These are phyloP conservation scores for Pyrgus malvae DNA, from an alignment of 2,888 invertebrate species.

Conservation along the genomic window DNA sequence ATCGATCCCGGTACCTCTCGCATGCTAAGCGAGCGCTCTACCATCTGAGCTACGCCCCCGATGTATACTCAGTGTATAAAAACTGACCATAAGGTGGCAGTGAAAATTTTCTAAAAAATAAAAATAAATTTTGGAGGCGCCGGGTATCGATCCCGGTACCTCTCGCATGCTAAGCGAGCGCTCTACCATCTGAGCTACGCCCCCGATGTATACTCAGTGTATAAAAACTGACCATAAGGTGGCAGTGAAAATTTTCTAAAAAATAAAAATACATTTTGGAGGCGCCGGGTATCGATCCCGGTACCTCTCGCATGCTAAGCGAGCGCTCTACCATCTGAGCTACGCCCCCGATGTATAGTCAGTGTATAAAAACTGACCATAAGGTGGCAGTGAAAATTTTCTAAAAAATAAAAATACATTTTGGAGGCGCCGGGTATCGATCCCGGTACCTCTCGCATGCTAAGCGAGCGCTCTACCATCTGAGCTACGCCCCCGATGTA, in stretches of 20 bases:
- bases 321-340: conserved; percentile 82
- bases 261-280: too few species aligned
- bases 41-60: conserved; percentile 82
- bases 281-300: conserved; percentile 63
- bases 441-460: conserved; percentile 81
- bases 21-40: conserved; percentile 82
- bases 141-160: conserved; percentile 81
- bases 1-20: conserved; percentile 83
- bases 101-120: too few species aligned
- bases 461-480: conserved; percentile 82
- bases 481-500: conserved; percentile 79
- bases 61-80: too few species aligned
- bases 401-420: too few species aligned
- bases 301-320: conserved; percentile 82
- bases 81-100: too few species aligned
- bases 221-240: too few species aligned
- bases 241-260: too few species aligned
- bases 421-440: conserved; percentile 55
- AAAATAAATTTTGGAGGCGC: conserved; percentile 81
- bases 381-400: too few species aligned
- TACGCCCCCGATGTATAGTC: conserved; percentile 76
- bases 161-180: conserved; percentile 82
- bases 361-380: too few species aligned
- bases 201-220: conserved; percentile 50
- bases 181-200: conserved; percentile 82